Base-by-base conservation (phyloP, 2,888 invertebrate genomes). In the Megastigmus dorsalis region DNA sequence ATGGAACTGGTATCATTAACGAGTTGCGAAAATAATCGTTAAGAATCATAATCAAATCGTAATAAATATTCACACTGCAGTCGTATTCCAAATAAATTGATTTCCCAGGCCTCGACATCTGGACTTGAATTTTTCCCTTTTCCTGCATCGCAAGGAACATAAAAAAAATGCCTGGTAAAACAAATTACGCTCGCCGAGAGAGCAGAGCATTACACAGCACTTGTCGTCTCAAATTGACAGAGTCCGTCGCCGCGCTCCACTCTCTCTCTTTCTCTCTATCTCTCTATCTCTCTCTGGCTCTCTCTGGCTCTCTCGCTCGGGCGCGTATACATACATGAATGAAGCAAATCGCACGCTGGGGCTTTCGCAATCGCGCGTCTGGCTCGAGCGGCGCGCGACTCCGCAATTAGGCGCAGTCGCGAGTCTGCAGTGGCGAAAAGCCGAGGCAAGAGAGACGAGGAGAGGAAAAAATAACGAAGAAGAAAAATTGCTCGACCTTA, bases 401-500 rank as follows among this genome's bases (percentile, higher is more conserved):
- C 69, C 28, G 69, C 59, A 74, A 74, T 74, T 74, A 74, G 65
- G 65, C 33, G 41, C 68, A 62, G 55, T 20, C 36, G 43, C 36
- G 43, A n/a, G 3, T 5, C 28, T 48, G 18, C n/a, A n/a, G n/a
- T n/a, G n/a, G n/a, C 48, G 68, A 41, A 18, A 20, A 15, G 26
- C 54, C 2, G 3, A 20, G 18, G 26, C 18, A 28, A 41, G 41
- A 26, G 15, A 65, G 28, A 50, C n/a, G 41, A 45, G 36, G 6
- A 45, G 52, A 38, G n/a, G 41, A 30, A 41, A 38, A 59, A 59
- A n/a, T 30, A 59, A 48, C 38, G 43, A 26, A 63, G 36, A 68
- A 45, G 30, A 54, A 70, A 71, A 63, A 54, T 57, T 3, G 18
- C 48, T 20, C 73, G 73, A 73, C 73, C 67, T 73, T 62, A 73